Base-by-base conservation (phyloP, 2,113 vertebrate species). In the Clarias macrocephalus region DNA sequence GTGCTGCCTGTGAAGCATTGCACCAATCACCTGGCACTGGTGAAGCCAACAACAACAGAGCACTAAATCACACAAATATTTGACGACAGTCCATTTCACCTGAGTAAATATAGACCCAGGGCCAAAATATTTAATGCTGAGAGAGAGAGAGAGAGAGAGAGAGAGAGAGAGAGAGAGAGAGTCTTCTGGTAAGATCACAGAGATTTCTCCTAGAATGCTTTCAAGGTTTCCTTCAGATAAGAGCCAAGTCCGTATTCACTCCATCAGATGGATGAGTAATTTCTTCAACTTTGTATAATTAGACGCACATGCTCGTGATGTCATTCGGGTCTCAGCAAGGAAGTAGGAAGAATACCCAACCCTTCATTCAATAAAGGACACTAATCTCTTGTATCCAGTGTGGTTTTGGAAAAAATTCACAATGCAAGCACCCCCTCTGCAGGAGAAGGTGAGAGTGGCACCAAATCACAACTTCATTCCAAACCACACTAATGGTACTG, bases 401-500 rank as follows among this genome's bases (percentile, higher is more conserved):
- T 11, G 16, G 5, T n/a, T 28, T 28, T 13, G 30, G 79, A 82
- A 63, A 30, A 63, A 30, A 70, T 68, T 33, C 48, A 89, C 77
- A 89, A 88, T 91, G 63, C 93, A 92, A 89, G 90, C 30, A 91
- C 93, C 92, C 65, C 93, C 92, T 94, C 95, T 94, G 91, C 91
- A 92, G 94, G 48, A 48, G 48, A 48, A 48, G 91, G 15, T 2
- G 0, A 16, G 2, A 16, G 7, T 6, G 80, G 70, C 37, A 62
- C 52, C 48, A 7, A 7, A 19, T 13, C 79, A 28, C 5, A 54
- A 73, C 10, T 57, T 75, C 62, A 83, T 48, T 73, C 16, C 82
- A 56, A 84, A 81, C 21, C 79, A 81, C 52, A 48, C 60, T 11
- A 84, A 54, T 66, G 25, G 5, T 65, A 80, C 65, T 15, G 19